Base-by-base conservation (phyloP, 1,140 invertebrate genomes). In the Colletes latitarsis region DNA sequence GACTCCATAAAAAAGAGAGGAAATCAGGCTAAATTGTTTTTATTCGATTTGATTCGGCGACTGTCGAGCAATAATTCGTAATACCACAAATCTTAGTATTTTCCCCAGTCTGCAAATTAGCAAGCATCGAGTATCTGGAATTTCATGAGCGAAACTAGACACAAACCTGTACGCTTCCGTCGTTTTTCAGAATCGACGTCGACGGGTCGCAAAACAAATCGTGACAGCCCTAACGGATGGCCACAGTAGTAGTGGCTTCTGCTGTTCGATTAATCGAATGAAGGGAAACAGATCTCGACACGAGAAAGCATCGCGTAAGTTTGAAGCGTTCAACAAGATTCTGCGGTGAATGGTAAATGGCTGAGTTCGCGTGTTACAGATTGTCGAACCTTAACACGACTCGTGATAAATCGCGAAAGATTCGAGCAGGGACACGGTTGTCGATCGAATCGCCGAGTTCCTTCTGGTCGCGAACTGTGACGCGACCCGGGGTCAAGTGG, bases 291-390 rank as follows among this genome's bases (percentile, higher is more conserved):
- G 53, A 68, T 9, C 17, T 6, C 15, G 81, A 21, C 68, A 12
- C 46, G 69, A 77, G 62, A 79, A 69, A 86, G 63, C 69, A 30
- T 77, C 76, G 66, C 83, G 49, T 64, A 83, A 88, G 71, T 85
- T 73, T 60, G 64, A 77, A 72, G 53, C 75, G 75, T 70, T 81
- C 83, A 89, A 88, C 81, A 83, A 87, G 85, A 83, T 87, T 77
- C 55, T 68, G 81, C 63, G 76, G 81, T 77, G 70, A 78, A 79
- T 76, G 76, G 77, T 74, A 79, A 84, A 67, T 75, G 77, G 66
- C 41, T 64, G 63, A 63, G 81, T 82, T 78, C 77, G 84, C 41
- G 76, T 82, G 76, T 79, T 73, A 67, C 78, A 55, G 68, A 69
- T 46, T 39, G 66, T 55, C 53, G 43, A 74, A 71, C 72, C 43